Evolutionary conservation across 2,113 vertebrate genomes (phyloP), one percentile per base, ranked within the genome.

Genomic region (Bombycilla garrulus): DNA sequence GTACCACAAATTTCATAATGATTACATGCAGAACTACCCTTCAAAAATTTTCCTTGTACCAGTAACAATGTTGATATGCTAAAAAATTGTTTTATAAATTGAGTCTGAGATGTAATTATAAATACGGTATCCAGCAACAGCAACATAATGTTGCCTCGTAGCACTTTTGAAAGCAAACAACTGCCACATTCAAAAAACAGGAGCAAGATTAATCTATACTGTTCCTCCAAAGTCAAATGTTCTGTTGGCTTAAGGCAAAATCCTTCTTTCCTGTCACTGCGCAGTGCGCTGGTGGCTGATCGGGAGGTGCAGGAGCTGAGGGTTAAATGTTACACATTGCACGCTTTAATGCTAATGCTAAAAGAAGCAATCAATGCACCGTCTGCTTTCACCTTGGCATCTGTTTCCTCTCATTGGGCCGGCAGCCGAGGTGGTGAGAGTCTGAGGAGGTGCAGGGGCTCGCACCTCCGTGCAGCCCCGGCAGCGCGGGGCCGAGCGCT

Each of bases 51-150:
- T 70, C 28, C 26, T 78, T 26, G 57, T 83, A 60, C 16, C 9
- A 71, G 40, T 5, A 72, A 26, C 20, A 36, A n/a, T 36, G 89
- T 79, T 77, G 67, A 31, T 71, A 64, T 67, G 9, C 56, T 94
- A 82, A 90, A 26, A 70, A 76, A 87, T 81, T 29, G 29, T 48
- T 93, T 56, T 58, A 69, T 61, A 71, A 89, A 92, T 90, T 8
- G 9, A 51, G 35, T 70, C 23, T 53, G 87, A 95, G 65, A 82
- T 95, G 38, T 93, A 90, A 91, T 97, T 96, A 67, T 85, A 92
- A 91, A 60, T 61, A 45, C 1, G 2, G 64, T 82, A 88, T 92
- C 44, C 53, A 28, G 81, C 80, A 86, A 42, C 50, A 93, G 60
- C 29, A 26, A 85, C 79, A 54, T 92, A 73, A 61, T 88, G n/a